phyloP scores from a whole-genome alignment of 1,140 invertebrate species.

The Euura lappo region DNA sequence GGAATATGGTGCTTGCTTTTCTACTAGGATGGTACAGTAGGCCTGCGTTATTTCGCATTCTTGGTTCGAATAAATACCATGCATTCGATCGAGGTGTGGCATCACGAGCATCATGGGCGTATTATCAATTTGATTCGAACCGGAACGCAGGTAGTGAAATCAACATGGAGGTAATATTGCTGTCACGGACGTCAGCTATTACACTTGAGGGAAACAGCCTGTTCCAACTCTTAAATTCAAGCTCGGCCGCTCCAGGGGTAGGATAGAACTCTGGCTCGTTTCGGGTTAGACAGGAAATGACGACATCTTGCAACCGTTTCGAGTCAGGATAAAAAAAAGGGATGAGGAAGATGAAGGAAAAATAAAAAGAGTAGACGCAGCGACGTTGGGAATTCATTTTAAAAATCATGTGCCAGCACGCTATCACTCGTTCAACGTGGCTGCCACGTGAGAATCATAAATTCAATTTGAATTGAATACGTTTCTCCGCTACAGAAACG shows the following conservation, averaged over 20 bases:
- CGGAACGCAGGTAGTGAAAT: not conserved
- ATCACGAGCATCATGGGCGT: not conserved
- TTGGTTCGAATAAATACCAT: no score
- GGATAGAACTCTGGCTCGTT: not conserved
- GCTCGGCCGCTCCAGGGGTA: not conserved
- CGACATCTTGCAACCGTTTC: not conserved
- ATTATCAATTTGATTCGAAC: not conserved
- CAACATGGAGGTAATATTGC: not conserved
- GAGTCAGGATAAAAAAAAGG: not conserved
- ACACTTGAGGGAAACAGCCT: not conserved
- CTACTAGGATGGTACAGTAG: no score
- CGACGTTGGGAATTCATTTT: not conserved
- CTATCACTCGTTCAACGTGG: not conserved
- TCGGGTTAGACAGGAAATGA: constrained; percentile 2
- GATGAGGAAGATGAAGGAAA: no score
- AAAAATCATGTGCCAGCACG: not conserved
- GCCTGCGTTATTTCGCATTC: no score
- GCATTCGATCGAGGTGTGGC: not conserved
- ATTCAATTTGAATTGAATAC: constrained; percentile 3
- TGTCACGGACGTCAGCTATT: not conserved
- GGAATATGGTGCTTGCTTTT: no score
- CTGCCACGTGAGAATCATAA: not conserved
- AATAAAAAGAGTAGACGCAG: no score
- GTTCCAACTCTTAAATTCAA: constrained; percentile 3
- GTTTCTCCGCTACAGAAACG: not conserved